Evolutionary conservation across 2,888 invertebrate genomes (phyloP).

Genomic region (Galeopsomyia nigrocyanea): DNA sequence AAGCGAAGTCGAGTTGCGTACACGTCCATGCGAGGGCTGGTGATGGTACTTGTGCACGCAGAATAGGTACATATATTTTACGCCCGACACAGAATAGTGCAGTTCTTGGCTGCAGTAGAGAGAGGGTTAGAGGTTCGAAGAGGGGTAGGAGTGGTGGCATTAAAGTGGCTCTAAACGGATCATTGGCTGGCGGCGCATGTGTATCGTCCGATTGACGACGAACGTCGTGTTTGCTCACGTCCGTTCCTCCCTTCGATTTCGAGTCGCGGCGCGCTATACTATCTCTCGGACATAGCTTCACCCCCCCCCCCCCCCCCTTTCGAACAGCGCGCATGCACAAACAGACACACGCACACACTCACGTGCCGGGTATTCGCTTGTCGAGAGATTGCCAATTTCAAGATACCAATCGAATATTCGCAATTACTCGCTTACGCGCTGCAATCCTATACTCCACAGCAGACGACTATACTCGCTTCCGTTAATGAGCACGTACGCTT

Average conservation of each 20-base stretch:
- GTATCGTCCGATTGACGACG: slow-evolving; percentile 31
- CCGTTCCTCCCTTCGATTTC: neutral
- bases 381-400: slow-evolving; percentile 32
- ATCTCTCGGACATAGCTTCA: neutral
- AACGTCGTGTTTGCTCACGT: slow-evolving; percentile 35
- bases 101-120: slow-evolving; percentile 10
- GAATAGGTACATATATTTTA: neutral
- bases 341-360: neutral
- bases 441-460: too few species aligned
- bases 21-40: neutral
- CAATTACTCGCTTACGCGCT: neutral
- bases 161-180: slow-evolving; percentile 37
- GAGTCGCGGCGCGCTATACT: neutral
- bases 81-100: slow-evolving; percentile 8
- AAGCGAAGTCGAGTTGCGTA: neutral
- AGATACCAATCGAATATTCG: slow-evolving; percentile 13
- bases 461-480: too few species aligned
- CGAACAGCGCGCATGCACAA: too few species aligned
- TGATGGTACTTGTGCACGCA: too few species aligned
- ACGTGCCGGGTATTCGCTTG: neutral
- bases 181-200: slow-evolving; percentile 25
- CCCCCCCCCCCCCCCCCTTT: too few species aligned
- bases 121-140: neutral
- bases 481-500: neutral
- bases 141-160: neutral